Evolutionary conservation across 1,140 invertebrate genomes (phyloP).

Genomic region (Probaryconus sp.): DNA sequence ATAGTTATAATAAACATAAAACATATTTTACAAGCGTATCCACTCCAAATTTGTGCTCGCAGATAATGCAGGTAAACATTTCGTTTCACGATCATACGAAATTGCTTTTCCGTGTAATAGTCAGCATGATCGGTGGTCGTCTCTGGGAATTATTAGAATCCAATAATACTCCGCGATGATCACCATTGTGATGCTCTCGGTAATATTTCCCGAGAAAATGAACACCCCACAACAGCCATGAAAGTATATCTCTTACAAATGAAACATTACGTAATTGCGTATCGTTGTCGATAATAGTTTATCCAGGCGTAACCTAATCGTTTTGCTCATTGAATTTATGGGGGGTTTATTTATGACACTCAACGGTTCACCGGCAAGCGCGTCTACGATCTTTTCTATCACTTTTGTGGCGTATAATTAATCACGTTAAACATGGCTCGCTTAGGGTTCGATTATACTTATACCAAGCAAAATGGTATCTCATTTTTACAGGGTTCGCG

Average conservation of each 20-base stretch:
- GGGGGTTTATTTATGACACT: conserved; percentile 47
- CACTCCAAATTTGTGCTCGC: neutral
- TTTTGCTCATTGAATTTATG: conserved; percentile 49
- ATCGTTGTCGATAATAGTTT: conserved; percentile 48
- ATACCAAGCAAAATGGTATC: conserved; percentile 37
- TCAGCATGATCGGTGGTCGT: conserved; percentile 19
- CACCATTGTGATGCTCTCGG: conserved; percentile 1
- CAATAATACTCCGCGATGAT: conserved; percentile 23
- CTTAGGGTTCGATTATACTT: conserved; percentile 46
- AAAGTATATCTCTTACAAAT: conserved; percentile 55
- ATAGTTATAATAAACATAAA: conserved; percentile 42
- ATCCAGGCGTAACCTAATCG: conserved; percentile 38
- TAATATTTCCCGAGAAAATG: conserved; percentile 31
- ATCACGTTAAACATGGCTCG: conserved; percentile 42
- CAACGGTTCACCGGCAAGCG: conserved; percentile 2
- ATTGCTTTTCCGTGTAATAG: conserved; percentile 47
- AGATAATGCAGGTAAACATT: conserved; percentile 26
- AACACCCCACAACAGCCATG: conserved; percentile 24
- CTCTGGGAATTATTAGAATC: conserved; percentile 37
- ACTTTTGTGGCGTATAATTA: conserved; percentile 53
- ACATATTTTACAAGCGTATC: conserved; percentile 1
- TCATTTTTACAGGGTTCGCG: conserved; percentile 8
- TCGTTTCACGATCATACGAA: conserved; percentile 42
- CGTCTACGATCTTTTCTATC: conserved; percentile 55
- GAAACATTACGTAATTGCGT: conserved; percentile 54